Evolutionary conservation across 2,797 vertebrate genomes (phyloP).

Genomic region (Intellagama lesueurii): DNA sequence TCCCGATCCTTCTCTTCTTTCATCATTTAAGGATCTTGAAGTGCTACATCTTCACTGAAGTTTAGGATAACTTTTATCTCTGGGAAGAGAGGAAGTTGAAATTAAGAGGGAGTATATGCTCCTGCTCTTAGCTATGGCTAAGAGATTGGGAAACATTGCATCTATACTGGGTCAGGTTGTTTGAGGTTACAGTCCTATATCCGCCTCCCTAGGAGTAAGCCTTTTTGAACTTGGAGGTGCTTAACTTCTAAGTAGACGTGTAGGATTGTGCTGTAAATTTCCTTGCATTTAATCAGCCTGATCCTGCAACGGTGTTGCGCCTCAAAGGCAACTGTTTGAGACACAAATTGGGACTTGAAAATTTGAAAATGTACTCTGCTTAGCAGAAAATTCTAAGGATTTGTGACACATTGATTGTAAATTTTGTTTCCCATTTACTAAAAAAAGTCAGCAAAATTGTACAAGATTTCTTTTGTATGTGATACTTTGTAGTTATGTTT

Average conservation of each 20-base stretch:
- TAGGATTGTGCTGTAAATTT: slow-evolving; percentile 2
- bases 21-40: not conserved
- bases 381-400: slow-evolving; percentile 66
- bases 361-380: slow-evolving; percentile 64
- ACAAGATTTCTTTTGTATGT: slow-evolving; percentile 67
- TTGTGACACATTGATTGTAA: slow-evolving; percentile 78
- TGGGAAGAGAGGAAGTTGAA: not conserved
- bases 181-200: not conserved
- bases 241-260: not conserved
- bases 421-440: slow-evolving; percentile 69
- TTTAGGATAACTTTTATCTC: not conserved
- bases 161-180: not conserved
- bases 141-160: not conserved
- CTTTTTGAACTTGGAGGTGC: not conserved
- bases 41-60: not conserved
- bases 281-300: not conserved
- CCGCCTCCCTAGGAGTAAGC: not conserved
- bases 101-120: not conserved
- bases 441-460: slow-evolving; percentile 65
- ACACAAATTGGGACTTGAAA: slow-evolving; percentile 64
- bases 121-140: slow-evolving; percentile 1
- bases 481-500: slow-evolving; percentile 74
- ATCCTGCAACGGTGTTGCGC: slow-evolving; percentile 1
- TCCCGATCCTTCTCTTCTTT: not conserved
- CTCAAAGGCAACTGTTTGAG: slow-evolving; percentile 62